These are phyloP conservation scores for Melanotus villosus DNA, from an alignment of 2,888 invertebrate genomes.

Conservation along the genomic window DNA sequence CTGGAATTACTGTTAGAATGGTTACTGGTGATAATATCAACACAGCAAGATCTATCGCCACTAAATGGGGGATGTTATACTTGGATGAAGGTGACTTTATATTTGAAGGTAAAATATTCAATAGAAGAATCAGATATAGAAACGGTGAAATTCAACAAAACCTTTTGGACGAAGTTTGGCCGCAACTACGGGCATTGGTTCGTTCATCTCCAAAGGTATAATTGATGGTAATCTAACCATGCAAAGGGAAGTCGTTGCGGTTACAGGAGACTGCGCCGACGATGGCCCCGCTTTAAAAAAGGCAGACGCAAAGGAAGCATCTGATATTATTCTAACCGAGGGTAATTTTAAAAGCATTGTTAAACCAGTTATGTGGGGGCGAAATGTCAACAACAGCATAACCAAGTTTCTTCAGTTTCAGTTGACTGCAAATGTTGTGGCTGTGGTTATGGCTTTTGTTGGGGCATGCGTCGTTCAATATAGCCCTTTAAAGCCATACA, in stretches of 20 bases:
- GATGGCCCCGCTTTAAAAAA: constrained; percentile 98
- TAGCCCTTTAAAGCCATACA: constrained; percentile 97
- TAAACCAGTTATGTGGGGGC: constrained; percentile 93
- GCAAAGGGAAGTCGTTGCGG: constrained; percentile 97
- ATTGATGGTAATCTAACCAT: constrained; percentile 94
- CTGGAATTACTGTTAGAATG: constrained; percentile 99
- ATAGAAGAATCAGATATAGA: constrained; percentile 86
- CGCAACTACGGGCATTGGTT: constrained; percentile 93
- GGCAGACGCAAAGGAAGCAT: constrained; percentile 98
- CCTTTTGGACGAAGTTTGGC: constrained; percentile 97
- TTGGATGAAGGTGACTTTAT: constrained; percentile 97
- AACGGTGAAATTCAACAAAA: constrained; percentile 95
- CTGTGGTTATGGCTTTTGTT: constrained; percentile 98
- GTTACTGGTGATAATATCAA: constrained; percentile 99
- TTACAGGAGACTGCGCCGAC: constrained; percentile 93
- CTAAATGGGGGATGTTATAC: constrained; percentile 94
- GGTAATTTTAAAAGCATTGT: constrained; percentile 84
- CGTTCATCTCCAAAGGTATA: constrained; percentile 99
- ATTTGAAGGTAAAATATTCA: constrained; percentile 98
- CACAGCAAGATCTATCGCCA: constrained; percentile 97
- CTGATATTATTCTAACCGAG: constrained; percentile 98
- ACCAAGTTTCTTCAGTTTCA: constrained; percentile 99
- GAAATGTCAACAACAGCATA: constrained; percentile 99
- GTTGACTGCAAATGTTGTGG: constrained; percentile 98
- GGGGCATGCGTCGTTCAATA: constrained; percentile 98